phyloP scores from a whole-genome alignment of 2,888 invertebrate species.

The Ditula angustiorana region DNA sequence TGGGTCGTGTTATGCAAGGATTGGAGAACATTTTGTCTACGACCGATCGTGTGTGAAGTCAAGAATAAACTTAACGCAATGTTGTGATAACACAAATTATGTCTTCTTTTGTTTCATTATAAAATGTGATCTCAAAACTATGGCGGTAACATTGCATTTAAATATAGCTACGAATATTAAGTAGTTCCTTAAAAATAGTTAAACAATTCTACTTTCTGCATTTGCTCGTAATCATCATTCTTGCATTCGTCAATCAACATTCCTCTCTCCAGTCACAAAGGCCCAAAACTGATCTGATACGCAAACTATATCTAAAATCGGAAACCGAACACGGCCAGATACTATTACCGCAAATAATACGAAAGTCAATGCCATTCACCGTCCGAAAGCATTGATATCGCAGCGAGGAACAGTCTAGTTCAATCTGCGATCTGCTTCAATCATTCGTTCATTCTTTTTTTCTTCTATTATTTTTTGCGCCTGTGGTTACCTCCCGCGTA shows the following conservation, averaged over 20 bases:
- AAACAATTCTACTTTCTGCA: too few relatives aligned
- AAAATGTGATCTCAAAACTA: background rate
- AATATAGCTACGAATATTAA: too few relatives aligned
- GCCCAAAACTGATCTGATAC: conserved; percentile 12
- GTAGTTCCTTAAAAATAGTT: too few relatives aligned
- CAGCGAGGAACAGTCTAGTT: conserved; percentile 44
- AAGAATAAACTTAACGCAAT: background rate
- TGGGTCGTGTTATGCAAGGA: conserved; percentile 37
- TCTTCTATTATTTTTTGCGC: conserved; percentile 36
- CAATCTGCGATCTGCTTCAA: conserved; percentile 46
- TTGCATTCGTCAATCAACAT: too few relatives aligned
- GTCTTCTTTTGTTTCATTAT: background rate
- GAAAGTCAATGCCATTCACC: conserved; percentile 46
- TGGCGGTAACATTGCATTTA: too few relatives aligned
- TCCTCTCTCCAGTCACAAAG: background rate
- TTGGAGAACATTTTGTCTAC: conserved; percentile 29
- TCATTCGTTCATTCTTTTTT: conserved; percentile 40
- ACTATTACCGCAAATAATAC: conserved; percentile 33
- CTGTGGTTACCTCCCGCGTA: conserved; percentile 45
- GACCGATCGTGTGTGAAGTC: conserved; percentile 1
- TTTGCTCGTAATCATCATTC: too few relatives aligned
- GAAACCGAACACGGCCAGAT: conserved; percentile 22
- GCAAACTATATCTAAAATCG: conserved; percentile 11
- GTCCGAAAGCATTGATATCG: conserved; percentile 48
- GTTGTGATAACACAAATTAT: background rate